phyloP scores from a whole-genome alignment of 2,888 invertebrate genomes.

The Micoletzkya japonica region DNA sequence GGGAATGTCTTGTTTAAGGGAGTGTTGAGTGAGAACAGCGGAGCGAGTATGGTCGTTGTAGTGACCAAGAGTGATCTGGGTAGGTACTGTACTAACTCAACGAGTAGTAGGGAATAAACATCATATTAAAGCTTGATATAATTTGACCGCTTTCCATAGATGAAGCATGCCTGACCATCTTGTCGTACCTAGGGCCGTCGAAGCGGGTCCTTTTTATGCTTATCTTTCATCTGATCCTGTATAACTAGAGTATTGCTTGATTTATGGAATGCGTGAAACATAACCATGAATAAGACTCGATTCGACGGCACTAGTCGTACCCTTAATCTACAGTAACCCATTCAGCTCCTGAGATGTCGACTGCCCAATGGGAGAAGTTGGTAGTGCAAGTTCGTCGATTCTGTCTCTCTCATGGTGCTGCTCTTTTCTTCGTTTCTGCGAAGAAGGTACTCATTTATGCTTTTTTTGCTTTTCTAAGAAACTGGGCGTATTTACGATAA shows the following conservation, averaged over 20 bases:
- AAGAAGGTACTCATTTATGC: conserved; percentile 32
- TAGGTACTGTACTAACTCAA: conserved; percentile 13
- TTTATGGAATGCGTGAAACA: too few relatives aligned
- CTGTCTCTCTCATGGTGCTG: conserved; percentile 57
- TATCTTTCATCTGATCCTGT: neutral
- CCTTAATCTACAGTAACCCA: too few relatives aligned
- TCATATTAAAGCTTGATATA: too few relatives aligned
- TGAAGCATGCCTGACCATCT: too few relatives aligned
- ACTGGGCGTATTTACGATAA: too few relatives aligned
- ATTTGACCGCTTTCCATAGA: too few relatives aligned
- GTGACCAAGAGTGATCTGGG: conserved; percentile 58
- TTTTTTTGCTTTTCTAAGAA: too few relatives aligned
- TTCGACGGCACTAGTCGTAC: too few relatives aligned
- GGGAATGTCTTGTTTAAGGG: conserved; percentile 30
- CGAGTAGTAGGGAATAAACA: too few relatives aligned
- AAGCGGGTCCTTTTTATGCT: neutral
- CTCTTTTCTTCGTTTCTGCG: conserved; percentile 50
- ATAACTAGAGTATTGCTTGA: neutral
- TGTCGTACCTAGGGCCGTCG: too few relatives aligned
- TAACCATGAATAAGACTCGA: too few relatives aligned
- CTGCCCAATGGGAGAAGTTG: conserved; percentile 40
- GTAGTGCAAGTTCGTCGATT: conserved; percentile 58
- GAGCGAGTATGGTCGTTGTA: conserved; percentile 54
- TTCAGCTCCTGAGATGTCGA: conserved; percentile 17
- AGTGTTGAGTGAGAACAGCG: conserved; percentile 56